Evolutionary conservation across 2,888 invertebrate species (phyloP).

Genomic region (Pristionchus exspectatus): DNA sequence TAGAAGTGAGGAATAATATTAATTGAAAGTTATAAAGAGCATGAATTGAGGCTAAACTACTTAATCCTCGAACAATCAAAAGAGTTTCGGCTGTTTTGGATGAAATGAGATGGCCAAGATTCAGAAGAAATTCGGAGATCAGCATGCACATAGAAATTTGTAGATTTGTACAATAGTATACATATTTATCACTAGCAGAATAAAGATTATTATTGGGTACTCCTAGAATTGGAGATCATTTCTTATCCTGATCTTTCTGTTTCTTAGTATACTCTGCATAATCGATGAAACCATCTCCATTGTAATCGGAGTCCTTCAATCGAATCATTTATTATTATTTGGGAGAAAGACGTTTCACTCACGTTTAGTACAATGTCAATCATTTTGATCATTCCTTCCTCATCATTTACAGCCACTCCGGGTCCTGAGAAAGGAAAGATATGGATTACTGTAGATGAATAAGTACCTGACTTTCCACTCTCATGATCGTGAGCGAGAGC

Average conservation of each 20-base stretch:
- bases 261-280: conserved; percentile 91
- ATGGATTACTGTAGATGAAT: neutral
- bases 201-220: conserved; percentile 6
- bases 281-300: conserved; percentile 92
- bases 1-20: conserved; percentile 55
- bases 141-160: conserved; percentile 61
- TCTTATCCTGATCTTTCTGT: conserved; percentile 33
- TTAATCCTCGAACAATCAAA: conserved; percentile 71
- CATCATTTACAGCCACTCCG: conserved; percentile 60
- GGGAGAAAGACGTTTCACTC: neutral
- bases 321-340: neutral
- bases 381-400: conserved; percentile 64
- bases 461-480: conserved; percentile 48
- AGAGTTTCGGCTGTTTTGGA: conserved; percentile 71
- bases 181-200: neutral
- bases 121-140: conserved; percentile 64
- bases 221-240: conserved; percentile 1
- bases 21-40: neutral
- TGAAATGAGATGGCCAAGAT: conserved; percentile 64
- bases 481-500: conserved; percentile 87
- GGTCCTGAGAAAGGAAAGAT: conserved; percentile 54
- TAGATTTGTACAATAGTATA: conserved; percentile 11
- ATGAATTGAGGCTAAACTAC: conserved; percentile 69
- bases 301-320: conserved; percentile 88
- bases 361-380: conserved; percentile 65